These are phyloP conservation scores for Lasioglossum malachurum DNA, from an alignment of 2,888 invertebrate species.

Conservation along the genomic window DNA sequence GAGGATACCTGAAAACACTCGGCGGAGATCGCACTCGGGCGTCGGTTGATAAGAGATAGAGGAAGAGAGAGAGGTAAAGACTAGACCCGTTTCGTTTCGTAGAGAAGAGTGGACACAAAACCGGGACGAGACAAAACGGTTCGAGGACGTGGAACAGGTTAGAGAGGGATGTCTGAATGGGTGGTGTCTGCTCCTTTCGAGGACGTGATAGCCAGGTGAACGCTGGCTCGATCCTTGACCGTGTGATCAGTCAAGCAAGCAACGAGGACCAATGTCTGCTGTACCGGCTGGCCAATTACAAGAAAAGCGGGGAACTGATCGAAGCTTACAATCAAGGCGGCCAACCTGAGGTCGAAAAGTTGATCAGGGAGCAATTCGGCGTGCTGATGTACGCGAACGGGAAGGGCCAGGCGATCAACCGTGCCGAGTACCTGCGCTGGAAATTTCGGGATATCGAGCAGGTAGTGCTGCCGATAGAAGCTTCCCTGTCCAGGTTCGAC, in stretches of 20 bases:
- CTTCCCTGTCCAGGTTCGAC: constrained; percentile 93
- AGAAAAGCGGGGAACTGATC: constrained; percentile 95
- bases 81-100: background rate
- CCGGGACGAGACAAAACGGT: constrained; percentile 14
- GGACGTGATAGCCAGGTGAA: constrained; percentile 83
- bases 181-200: constrained; percentile 82
- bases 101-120: constrained; percentile 13
- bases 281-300: constrained; percentile 95
- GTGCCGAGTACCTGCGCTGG: constrained; percentile 95
- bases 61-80: background rate
- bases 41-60: constrained; percentile 50
- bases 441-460: constrained; percentile 93
- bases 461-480: constrained; percentile 94
- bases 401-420: constrained; percentile 93
- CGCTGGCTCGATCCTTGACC: constrained; percentile 93
- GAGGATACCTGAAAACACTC: constrained; percentile 53
- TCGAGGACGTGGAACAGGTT: constrained; percentile 21
- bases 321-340: constrained; percentile 95
- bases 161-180: constrained; percentile 80
- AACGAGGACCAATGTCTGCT: constrained; percentile 94
- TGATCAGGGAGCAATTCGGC: constrained; percentile 94
- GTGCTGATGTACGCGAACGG: constrained; percentile 95
- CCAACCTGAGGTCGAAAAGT: constrained; percentile 92
- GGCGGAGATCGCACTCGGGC: constrained; percentile 43
- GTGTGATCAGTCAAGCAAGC: constrained; percentile 95